phyloP scores from a whole-genome alignment of 2,797 vertebrate species.

The Rhadinocentrus ornatus region DNA sequence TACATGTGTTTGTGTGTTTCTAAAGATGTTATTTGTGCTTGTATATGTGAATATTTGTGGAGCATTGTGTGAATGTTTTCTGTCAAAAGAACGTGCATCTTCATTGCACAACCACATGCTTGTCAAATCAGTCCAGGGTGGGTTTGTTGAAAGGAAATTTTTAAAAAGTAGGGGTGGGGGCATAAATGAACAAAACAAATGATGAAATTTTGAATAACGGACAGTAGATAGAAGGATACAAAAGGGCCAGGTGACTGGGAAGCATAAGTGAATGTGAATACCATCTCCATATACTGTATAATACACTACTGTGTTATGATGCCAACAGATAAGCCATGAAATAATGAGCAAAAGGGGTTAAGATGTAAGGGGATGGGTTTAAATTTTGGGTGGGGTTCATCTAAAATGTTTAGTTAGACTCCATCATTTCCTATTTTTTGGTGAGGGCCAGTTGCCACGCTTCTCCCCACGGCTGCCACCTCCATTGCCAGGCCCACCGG shows the following conservation, averaged over 20 bases:
- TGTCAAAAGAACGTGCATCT: conserved; percentile 69
- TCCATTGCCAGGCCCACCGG: conserved; percentile 75
- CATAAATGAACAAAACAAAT: conserved; percentile 54
- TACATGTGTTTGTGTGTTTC: conserved; percentile 56
- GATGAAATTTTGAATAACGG: conserved; percentile 75
- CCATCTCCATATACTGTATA: conserved; percentile 78
- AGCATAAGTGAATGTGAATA: conserved; percentile 70
- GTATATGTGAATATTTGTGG: conserved; percentile 71
- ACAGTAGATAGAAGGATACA: conserved; percentile 71
- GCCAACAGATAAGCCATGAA: conserved; percentile 67
- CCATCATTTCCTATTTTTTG: conserved; percentile 90
- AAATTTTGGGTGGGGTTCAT: conserved; percentile 41
- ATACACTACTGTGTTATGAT: conserved; percentile 76
- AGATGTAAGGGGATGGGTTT: conserved; percentile 45
- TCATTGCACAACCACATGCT: conserved; percentile 68
- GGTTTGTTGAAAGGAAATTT: conserved; percentile 34
- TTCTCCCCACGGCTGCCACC: conserved; percentile 83
- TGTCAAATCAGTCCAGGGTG: conserved; percentile 62
- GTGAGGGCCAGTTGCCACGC: conserved; percentile 90
- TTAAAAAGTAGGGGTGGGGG: background rate
- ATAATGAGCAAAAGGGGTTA: conserved; percentile 57
- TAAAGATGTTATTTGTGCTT: conserved; percentile 82
- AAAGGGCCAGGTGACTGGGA: conserved; percentile 45
- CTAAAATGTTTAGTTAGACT: conserved; percentile 70
- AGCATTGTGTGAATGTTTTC: conserved; percentile 65